Conservation (phyloP, 2,888 invertebrate genomes). For the Chydorus sphaericus region DNA sequence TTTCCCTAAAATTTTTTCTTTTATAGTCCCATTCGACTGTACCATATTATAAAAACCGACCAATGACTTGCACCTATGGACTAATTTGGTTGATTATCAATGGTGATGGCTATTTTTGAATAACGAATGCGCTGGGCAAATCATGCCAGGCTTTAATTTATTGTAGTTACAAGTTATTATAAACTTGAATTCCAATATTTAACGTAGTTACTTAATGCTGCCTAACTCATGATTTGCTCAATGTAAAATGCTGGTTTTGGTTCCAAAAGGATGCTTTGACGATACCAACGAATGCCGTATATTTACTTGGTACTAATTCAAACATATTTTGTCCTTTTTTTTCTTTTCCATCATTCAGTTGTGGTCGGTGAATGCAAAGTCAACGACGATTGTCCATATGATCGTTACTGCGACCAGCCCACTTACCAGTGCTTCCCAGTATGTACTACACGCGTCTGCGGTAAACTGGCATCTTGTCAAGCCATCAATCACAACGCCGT, state of each 20-base stretch:
- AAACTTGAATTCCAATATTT: too few species aligned
- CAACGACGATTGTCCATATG: slow-evolving; percentile 14
- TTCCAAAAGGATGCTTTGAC: neutral
- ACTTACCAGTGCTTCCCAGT: slow-evolving; percentile 37
- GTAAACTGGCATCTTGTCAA: slow-evolving; percentile 63
- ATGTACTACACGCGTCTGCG: slow-evolving; percentile 78
- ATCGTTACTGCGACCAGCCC: slow-evolving; percentile 11
- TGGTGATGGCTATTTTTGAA: too few species aligned
- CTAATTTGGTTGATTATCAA: too few species aligned
- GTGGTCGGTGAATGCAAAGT: slow-evolving; percentile 7
- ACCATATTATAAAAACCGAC: too few species aligned
- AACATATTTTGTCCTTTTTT: neutral
- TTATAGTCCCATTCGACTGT: too few species aligned
- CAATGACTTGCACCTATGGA: too few species aligned
- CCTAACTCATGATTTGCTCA: too few species aligned
- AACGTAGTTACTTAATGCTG: too few species aligned
- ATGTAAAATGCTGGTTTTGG: neutral
- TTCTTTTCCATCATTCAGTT: too few species aligned
- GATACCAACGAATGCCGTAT: neutral
- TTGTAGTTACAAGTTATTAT: too few species aligned
- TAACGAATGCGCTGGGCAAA: too few species aligned
- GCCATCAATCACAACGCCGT: slow-evolving; percentile 59
- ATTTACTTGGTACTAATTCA: neutral
- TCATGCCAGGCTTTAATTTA: too few species aligned
- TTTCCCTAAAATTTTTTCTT: neutral